Percentiles rank a stretch among this genome's conserved stretches.
phyloP scores from a whole-genome alignment of 2,888 invertebrate genomes.

The Aphidoletes aphidimyza region DNA sequence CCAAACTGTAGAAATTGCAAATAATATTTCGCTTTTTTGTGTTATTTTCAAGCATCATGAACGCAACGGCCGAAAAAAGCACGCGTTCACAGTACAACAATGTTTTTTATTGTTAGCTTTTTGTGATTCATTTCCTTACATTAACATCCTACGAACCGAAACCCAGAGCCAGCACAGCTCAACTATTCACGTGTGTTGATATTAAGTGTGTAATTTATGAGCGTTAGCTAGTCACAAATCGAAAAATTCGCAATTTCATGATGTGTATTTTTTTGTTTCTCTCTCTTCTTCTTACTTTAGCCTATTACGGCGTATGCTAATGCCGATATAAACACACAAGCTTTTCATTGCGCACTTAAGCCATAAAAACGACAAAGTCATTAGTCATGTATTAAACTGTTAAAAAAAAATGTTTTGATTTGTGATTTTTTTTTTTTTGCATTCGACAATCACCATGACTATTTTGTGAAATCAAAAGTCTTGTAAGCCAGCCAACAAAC shows the following conservation, averaged over 20 bases:
- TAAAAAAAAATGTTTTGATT: constrained; percentile 48
- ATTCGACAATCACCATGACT: not conserved
- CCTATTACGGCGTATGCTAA: not conserved
- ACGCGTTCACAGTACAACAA: not conserved
- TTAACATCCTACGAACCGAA: not conserved
- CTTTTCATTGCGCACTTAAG: not conserved
- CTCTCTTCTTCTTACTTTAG: not conserved
- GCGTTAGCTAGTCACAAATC: not conserved
- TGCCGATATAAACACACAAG: not conserved
- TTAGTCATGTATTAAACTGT: constrained; percentile 43
- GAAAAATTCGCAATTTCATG: not conserved
- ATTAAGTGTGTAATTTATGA: constrained; percentile 32
- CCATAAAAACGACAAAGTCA: constrained; percentile 21
- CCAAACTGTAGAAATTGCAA: constrained; percentile 6
- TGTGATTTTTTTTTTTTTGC: not conserved
- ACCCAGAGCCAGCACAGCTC: not conserved
- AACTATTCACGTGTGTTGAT: not conserved
- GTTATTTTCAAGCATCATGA: constrained; percentile 10
- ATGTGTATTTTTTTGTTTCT: not conserved
- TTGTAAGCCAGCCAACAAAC: not conserved
- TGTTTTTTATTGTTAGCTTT: constrained; percentile 23
- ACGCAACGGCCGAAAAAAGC: not conserved
- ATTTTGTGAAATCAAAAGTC: constrained; percentile 11
- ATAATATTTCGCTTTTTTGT: constrained; percentile 34
- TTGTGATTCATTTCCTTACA: constrained; percentile 7